Percentiles rank a stretch among this genome's conserved stretches.
Conservation (phyloP, 2,797 vertebrate genomes). For the Melanotaenia nigrans region DNA sequence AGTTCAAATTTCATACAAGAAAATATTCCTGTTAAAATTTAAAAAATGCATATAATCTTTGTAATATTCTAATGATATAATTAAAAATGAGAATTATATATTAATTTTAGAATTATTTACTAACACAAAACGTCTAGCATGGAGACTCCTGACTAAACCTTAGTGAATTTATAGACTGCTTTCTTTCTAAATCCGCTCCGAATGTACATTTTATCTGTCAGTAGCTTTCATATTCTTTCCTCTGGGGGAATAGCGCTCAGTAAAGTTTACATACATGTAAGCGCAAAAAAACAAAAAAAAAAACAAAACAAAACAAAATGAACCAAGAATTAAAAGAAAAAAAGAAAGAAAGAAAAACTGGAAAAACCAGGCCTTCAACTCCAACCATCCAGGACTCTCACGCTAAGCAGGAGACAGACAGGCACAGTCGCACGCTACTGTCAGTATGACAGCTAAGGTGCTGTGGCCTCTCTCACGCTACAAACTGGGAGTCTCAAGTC, state of each 20-base stretch:
- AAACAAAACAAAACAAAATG: slow-evolving; percentile 47
- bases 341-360: slow-evolving; percentile 75
- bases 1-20: too few species aligned
- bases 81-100: too few species aligned
- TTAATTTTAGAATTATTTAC: too few species aligned
- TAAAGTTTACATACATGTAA: slow-evolving; percentile 75
- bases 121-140: too few species aligned
- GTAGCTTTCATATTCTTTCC: slow-evolving; percentile 1
- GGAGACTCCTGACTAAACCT: not conserved
- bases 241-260: slow-evolving; percentile 18
- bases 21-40: too few species aligned
- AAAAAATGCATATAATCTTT: too few species aligned
- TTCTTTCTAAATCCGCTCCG: not conserved
- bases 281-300: slow-evolving; percentile 61
- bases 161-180: not conserved
- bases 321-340: slow-evolving; percentile 68
- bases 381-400: slow-evolving; percentile 80
- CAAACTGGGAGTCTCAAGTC: slow-evolving; percentile 51
- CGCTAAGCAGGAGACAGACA: slow-evolving; percentile 78
- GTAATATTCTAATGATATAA: too few species aligned
- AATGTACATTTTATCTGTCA: slow-evolving; percentile 9
- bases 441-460: slow-evolving; percentile 76
- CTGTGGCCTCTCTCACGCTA: slow-evolving; percentile 79
- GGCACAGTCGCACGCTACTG: slow-evolving; percentile 83
- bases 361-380: slow-evolving; percentile 87